phyloP scores from a whole-genome alignment of 1,140 invertebrate species.

The Popillia japonica region DNA sequence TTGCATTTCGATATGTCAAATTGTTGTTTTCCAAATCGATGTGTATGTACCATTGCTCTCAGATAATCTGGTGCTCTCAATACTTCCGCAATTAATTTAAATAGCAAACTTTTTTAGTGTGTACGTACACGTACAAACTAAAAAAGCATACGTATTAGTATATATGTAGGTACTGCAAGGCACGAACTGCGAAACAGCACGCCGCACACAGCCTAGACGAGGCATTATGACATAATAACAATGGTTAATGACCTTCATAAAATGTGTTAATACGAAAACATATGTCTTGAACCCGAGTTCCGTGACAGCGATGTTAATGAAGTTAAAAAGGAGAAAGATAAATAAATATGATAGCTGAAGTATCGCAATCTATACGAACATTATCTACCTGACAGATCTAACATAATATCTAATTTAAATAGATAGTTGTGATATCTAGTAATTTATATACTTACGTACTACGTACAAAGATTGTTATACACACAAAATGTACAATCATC shows the following conservation, averaged over 20 bases:
- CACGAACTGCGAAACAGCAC: background rate
- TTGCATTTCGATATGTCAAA: background rate
- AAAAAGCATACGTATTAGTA: background rate
- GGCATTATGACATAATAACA: constrained; percentile 23
- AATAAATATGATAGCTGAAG: background rate
- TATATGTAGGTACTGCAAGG: background rate
- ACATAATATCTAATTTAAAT: no score
- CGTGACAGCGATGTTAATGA: background rate
- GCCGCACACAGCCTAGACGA: background rate
- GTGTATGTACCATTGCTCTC: background rate
- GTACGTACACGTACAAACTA: no score
- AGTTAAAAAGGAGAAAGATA: background rate
- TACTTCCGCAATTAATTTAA: constrained; percentile 26
- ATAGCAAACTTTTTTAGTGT: background rate
- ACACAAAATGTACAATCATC: no score
- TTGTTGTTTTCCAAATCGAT: background rate
- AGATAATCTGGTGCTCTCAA: background rate
- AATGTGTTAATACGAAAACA: background rate
- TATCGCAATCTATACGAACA: no score
- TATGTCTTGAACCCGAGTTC: background rate
- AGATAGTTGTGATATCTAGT: no score
- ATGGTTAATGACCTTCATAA: constrained; percentile 11
- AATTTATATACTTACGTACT: no score
- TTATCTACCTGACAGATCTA: no score
- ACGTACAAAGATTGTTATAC: no score